A percentile compares a stretch with the other conserved stretches of the same genome.
Conservation (phyloP, 2,113 vertebrate genomes). For the Nycticebus coucang region DNA sequence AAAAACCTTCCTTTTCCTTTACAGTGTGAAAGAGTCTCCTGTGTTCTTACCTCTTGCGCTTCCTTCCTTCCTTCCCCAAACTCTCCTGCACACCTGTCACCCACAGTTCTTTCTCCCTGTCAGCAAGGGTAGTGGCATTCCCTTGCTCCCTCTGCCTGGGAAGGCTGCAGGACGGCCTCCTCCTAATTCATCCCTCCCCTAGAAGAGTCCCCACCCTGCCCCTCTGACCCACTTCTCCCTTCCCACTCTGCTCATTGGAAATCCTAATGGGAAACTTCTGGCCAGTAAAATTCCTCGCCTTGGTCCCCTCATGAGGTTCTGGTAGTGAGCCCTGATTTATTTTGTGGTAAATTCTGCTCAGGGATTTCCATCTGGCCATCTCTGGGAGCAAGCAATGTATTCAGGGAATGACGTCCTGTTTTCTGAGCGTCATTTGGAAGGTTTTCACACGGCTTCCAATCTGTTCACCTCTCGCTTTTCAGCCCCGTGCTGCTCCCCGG, state of each 20-base stretch:
- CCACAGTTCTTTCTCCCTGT: background rate
- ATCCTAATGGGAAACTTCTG: background rate
- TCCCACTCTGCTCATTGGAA: background rate
- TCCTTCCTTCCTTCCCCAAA: background rate
- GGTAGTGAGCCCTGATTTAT: background rate
- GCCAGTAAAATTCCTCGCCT: background rate
- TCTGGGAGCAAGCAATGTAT: background rate
- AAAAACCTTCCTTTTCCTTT: background rate
- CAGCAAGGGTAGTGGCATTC: no score
- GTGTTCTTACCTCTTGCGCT: background rate
- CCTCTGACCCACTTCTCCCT: background rate
- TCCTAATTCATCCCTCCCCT: background rate
- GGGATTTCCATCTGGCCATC: background rate
- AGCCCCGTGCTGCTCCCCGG: background rate
- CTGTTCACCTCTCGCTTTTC: conserved; percentile 46
- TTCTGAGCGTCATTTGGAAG: background rate
- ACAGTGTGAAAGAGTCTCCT: background rate
- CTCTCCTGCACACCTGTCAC: background rate
- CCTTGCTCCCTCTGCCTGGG: background rate
- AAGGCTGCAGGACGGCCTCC: background rate
- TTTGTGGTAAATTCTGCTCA: background rate
- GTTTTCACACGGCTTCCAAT: conserved; percentile 39
- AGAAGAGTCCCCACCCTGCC: background rate
- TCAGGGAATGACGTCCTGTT: background rate
- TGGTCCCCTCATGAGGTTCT: background rate